Percentiles rank a stretch among this genome's conserved stretches.
phyloP scores from a whole-genome alignment of 1,140 invertebrate species.

The Tribolium madens region DNA sequence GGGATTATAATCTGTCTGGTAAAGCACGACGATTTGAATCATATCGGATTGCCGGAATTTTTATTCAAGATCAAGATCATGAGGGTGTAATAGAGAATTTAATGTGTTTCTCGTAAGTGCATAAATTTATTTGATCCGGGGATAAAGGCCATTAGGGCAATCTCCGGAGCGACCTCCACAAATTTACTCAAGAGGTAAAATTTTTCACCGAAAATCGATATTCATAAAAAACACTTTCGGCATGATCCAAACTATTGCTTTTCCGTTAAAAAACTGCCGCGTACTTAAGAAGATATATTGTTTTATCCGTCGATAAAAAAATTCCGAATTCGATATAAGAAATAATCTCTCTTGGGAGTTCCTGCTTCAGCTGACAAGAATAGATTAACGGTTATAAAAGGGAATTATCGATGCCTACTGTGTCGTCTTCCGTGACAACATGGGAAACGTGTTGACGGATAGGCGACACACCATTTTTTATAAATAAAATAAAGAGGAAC shows the following conservation, averaged over 20 bases:
- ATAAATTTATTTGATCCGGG: conserved; percentile 37
- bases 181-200: neutral
- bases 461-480: conserved; percentile 7
- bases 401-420: conserved; percentile 31
- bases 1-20: conserved; percentile 19
- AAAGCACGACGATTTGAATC: too few species aligned
- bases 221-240: conserved; percentile 5
- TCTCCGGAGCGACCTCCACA: conserved; percentile 1
- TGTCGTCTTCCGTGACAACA: conserved; percentile 9
- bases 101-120: conserved; percentile 13
- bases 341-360: conserved; percentile 30
- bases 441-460: conserved; percentile 15
- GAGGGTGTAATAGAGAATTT: conserved; percentile 33
- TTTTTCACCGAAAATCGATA: neutral
- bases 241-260: conserved; percentile 17
- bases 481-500: neutral
- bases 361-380: conserved; percentile 31
- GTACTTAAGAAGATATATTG: conserved; percentile 33
- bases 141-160: conserved; percentile 17
- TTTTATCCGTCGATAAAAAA: conserved; percentile 19
- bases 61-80: neutral
- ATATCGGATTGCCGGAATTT: neutral
- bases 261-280: neutral
- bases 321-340: conserved; percentile 25
- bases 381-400: conserved; percentile 36